Evolutionary conservation across 2,888 invertebrate species (phyloP).

Genomic region (Synergus itoensis): DNA sequence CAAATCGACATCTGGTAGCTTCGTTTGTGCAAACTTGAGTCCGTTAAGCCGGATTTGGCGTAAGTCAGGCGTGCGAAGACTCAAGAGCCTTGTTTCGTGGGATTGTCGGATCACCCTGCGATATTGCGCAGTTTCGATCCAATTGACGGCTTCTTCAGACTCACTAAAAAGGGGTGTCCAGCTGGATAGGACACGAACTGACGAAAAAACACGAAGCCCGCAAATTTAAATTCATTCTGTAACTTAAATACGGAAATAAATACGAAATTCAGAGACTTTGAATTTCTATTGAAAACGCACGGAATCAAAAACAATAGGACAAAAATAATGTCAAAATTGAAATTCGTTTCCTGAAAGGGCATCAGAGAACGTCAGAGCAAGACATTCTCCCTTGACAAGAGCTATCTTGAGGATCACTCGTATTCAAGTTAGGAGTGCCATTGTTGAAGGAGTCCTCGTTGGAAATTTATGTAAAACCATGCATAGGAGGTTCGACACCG

Average conservation of each 20-base stretch:
- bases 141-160: conserved; percentile 66
- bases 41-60: conserved; percentile 75
- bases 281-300: no score
- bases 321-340: neutral
- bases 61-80: conserved; percentile 75
- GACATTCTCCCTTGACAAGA: neutral
- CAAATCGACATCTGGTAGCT: conserved; percentile 75
- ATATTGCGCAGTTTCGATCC: conserved; percentile 64
- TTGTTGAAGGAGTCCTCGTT: conserved; percentile 43
- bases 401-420: conserved; percentile 6
- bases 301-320: no score
- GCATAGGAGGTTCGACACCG: conserved; percentile 53
- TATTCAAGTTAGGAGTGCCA: conserved; percentile 31
- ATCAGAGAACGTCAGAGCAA: neutral
- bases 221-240: neutral
- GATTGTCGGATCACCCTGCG: conserved; percentile 70
- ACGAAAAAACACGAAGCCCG: neutral
- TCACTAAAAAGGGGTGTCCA: conserved; percentile 52
- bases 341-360: neutral
- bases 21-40: conserved; percentile 73
- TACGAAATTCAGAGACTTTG: neutral
- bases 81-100: conserved; percentile 76
- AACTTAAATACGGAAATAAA: neutral
- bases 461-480: conserved; percentile 73
- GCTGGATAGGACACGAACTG: conserved; percentile 24